Base-by-base conservation (phyloP, 2,888 invertebrate species). In the Drosophila emarginata region DNA sequence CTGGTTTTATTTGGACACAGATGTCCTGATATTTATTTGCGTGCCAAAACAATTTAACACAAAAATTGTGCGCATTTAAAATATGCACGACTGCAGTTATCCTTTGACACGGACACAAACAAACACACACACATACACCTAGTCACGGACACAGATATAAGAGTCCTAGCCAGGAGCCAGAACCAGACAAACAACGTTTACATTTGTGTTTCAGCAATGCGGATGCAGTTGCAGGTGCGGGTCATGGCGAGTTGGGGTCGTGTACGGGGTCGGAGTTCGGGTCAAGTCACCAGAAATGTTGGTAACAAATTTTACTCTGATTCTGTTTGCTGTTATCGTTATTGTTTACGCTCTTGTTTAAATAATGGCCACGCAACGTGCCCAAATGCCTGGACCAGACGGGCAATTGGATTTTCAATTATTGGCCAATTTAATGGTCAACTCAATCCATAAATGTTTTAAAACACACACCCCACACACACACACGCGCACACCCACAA, bases 361-460 rank as follows among this genome's bases (percentile, higher is more conserved):
- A 86, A 86, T 86, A 86, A 86, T 86, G 85, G 87, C 74, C 74
- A 68, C 77, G 84, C 87, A 86, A 86, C 85, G 85, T 86, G 85
- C 74, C 57, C 39, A 51, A 7, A 50, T 51, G 26, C 11, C 39
- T 21, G 39, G 40, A 52, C 63, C 54, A 60, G 40, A 65, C 63
- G 63, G 80, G 78, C 88, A 89, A 81, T 88, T 83, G 80, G 88
- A 88, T 88, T 90, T 90, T 90, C 90, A 90, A 90, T 90, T 90
- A 90, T 90, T 89, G 90, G 87, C 84, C 88, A 80, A 82, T 89
- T 90, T 87, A 89, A 90, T 82, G 87, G 79, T 80, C 75, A 61
- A 21, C 51, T 50, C 40, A 14, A 4, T 37, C 37, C 69, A 12
- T 5, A 14, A 45, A 28, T 21, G 12, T 9, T n/a, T 11, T 18